These are phyloP conservation scores for Bursaphelenchus mucronatus DNA, from an alignment of 1,140 invertebrate genomes.

Conservation along the genomic window DNA sequence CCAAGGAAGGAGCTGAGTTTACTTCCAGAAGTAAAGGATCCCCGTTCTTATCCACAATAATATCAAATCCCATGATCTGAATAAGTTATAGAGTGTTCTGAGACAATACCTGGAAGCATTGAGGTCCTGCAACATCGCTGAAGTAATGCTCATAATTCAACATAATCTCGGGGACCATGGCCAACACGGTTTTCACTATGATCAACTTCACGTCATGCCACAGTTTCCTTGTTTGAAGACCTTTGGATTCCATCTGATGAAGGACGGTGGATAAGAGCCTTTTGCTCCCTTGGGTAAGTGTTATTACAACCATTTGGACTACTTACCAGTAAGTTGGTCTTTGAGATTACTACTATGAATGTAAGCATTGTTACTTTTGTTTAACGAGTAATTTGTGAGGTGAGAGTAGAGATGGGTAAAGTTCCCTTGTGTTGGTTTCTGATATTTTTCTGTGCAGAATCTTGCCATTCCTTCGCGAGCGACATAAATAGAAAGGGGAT, in stretches of 20 bases:
- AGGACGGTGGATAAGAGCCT: conserved; percentile 64
- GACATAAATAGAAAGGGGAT: conserved; percentile 64
- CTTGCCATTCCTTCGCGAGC: conserved; percentile 63
- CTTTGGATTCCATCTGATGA: conserved; percentile 60
- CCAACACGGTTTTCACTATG: conserved; percentile 65
- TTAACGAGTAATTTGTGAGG: conserved; percentile 66
- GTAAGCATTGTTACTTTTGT: conserved; percentile 63
- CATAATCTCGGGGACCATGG: conserved; percentile 64
- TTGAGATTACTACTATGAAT: conserved; percentile 62
- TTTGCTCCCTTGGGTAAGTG: conserved; percentile 62
- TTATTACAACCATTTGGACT: conserved; percentile 30
- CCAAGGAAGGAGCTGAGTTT: conserved; percentile 64
- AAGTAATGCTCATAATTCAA: conserved; percentile 61
- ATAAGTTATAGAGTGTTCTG: too few species aligned
- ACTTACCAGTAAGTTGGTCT: conserved; percentile 62
- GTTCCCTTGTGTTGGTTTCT: conserved; percentile 56
- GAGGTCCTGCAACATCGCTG: conserved; percentile 56
- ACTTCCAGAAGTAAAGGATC: conserved; percentile 64
- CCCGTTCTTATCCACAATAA: conserved; percentile 62
- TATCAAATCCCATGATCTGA: conserved; percentile 64
- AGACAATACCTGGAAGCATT: conserved; percentile 63
- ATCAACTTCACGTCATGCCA: conserved; percentile 64
- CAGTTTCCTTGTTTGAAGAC: conserved; percentile 60
- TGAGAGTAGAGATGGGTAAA: conserved; percentile 64
- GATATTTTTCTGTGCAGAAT: conserved; percentile 63